A percentile compares a stretch with the other conserved stretches of the same genome.
Evolutionary conservation across 2,113 vertebrate species (phyloP).

Genomic region (Falcunculus frontatus): DNA sequence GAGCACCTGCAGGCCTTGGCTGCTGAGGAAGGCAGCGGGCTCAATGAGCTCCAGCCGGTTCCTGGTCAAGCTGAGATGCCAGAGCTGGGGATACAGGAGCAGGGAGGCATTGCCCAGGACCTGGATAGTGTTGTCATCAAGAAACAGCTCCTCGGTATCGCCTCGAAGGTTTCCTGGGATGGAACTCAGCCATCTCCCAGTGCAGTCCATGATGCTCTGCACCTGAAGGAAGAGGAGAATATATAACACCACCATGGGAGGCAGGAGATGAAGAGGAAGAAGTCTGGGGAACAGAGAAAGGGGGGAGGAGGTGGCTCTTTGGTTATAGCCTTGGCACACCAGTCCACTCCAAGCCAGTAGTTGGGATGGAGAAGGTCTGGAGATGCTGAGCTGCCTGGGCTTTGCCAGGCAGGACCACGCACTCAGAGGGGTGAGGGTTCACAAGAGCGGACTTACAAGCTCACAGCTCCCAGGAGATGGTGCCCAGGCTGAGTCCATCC

Average conservation of each 20-base stretch:
- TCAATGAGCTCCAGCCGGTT: slow-evolving; percentile 76
- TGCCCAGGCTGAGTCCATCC: background rate
- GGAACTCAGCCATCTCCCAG: slow-evolving; percentile 56
- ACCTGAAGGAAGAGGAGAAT: slow-evolving; percentile 69
- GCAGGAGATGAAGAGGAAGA: background rate
- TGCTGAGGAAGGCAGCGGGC: slow-evolving; percentile 66
- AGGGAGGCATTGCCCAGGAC: slow-evolving; percentile 76
- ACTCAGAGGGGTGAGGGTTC: background rate
- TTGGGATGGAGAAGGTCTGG: background rate
- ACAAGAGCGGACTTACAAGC: slow-evolving; percentile 63
- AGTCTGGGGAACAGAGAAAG: background rate
- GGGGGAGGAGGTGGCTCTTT: background rate
- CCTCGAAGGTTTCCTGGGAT: slow-evolving; percentile 73
- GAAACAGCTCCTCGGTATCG: slow-evolving; percentile 72
- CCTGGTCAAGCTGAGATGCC: slow-evolving; percentile 75
- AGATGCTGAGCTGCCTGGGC: background rate
- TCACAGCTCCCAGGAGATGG: slow-evolving; percentile 38
- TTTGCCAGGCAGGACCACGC: background rate
- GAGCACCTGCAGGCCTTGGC: slow-evolving; percentile 70
- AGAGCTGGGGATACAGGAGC: slow-evolving; percentile 72
- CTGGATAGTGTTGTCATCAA: slow-evolving; percentile 82
- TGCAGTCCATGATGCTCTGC: slow-evolving; percentile 73
- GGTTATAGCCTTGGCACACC: background rate
- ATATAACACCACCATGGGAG: background rate
- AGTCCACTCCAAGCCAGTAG: background rate